phyloP scores from a whole-genome alignment of 2,797 vertebrate genomes.

The Aeoliscus strigatus region DNA sequence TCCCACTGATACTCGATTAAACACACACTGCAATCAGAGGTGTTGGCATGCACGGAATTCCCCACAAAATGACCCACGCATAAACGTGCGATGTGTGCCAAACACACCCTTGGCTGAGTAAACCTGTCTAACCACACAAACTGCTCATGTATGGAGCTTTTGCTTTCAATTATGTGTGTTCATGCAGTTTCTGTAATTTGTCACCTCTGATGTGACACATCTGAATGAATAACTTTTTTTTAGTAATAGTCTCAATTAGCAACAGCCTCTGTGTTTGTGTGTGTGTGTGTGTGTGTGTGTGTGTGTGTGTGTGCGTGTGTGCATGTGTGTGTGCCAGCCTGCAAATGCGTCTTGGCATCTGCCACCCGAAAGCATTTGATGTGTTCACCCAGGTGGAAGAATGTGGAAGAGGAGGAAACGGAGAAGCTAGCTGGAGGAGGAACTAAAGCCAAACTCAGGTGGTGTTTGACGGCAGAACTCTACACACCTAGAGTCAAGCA shows the following conservation, averaged over 20 bases:
- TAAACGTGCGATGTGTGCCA: too few species aligned
- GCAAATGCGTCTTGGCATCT: slow-evolving; percentile 5
- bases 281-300: neutral
- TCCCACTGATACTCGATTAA: too few species aligned
- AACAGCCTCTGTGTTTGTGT: neutral
- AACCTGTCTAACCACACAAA: too few species aligned
- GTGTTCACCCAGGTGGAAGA: slow-evolving; percentile 4
- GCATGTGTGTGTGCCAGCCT: neutral
- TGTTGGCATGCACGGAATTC: too few species aligned
- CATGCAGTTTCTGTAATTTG: neutral
- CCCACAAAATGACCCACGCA: too few species aligned
- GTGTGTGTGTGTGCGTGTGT: neutral
- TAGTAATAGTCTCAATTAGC: neutral
- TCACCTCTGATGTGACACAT: slow-evolving; percentile 3
- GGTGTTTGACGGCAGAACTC: too few species aligned
- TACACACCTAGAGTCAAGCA: too few species aligned
- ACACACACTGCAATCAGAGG: too few species aligned
- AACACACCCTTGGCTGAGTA: too few species aligned
- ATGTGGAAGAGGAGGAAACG: slow-evolving; percentile 31
- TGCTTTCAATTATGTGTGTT: too few species aligned
- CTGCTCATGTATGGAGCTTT: too few species aligned
- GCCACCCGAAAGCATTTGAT: neutral
- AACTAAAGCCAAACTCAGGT: slow-evolving; percentile 23
- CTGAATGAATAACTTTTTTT: neutral
- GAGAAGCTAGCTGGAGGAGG: slow-evolving; percentile 42